Conservation (phyloP, 2,797 vertebrate species). For the Sebastes miniatus region DNA sequence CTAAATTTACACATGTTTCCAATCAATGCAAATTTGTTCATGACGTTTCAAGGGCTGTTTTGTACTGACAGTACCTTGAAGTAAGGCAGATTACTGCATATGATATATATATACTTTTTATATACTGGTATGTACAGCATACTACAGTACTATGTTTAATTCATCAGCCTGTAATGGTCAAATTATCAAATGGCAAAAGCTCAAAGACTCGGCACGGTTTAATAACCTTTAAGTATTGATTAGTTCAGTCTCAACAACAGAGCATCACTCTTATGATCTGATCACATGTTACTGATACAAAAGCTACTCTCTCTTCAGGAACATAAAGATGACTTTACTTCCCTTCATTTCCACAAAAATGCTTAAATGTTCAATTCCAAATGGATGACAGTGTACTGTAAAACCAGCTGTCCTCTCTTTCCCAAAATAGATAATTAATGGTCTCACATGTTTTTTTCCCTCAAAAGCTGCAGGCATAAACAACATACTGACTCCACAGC, state of each 20-base stretch:
- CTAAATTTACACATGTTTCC: background rate
- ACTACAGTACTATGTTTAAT: background rate
- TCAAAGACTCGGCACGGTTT: background rate
- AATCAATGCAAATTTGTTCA: background rate
- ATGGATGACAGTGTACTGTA: background rate
- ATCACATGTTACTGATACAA: constrained; percentile 4
- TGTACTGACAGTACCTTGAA: background rate
- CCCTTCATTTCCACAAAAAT: background rate
- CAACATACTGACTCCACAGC: constrained; percentile 32
- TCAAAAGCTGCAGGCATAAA: constrained; percentile 53
- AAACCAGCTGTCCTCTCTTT: constrained; percentile 3
- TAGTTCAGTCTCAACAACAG: background rate
- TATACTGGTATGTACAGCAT: background rate
- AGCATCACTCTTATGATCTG: background rate
- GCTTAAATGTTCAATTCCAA: background rate
- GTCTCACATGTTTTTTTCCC: constrained; percentile 23
- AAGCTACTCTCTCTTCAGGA: background rate
- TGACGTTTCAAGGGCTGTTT: background rate
- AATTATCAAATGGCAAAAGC: background rate
- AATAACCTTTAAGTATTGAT: constrained; percentile 8
- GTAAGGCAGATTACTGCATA: background rate
- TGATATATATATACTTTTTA: background rate
- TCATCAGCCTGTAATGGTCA: background rate
- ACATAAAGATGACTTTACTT: background rate
- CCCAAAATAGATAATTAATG: constrained; percentile 51